These are phyloP conservation scores for Simalia tracyae DNA, from an alignment of 2,797 vertebrate species.

Conservation along the genomic window DNA sequence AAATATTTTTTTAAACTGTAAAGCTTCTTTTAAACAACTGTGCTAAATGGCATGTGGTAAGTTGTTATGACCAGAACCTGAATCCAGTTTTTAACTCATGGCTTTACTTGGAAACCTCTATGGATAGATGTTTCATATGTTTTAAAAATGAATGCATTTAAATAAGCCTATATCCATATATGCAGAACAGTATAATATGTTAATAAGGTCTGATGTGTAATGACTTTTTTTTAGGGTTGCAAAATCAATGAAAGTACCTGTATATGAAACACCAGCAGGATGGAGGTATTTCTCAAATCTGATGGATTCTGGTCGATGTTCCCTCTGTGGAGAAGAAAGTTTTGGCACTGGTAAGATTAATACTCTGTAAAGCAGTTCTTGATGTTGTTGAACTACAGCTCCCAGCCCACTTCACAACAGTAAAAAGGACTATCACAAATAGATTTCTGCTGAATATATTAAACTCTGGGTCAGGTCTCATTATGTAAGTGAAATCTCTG, in stretches of 20 bases:
- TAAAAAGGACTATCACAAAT: background rate
- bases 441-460: background rate
- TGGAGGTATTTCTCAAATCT: conserved; percentile 98
- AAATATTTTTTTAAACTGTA: background rate
- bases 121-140: background rate
- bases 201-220: conserved; percentile 32
- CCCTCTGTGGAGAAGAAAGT: conserved; percentile 97
- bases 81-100: background rate
- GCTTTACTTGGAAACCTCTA: background rate
- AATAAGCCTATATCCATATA: background rate
- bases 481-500: background rate
- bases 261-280: conserved; percentile 95
- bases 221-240: conserved; percentile 85
- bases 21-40: background rate
- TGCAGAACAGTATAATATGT: background rate
- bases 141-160: background rate
- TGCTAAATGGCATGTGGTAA: background rate
- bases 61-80: background rate
- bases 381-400: background rate
- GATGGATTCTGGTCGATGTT: conserved; percentile 97
- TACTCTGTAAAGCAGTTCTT: background rate
- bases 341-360: conserved; percentile 89
- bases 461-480: conserved; percentile 16
- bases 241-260: conserved; percentile 92
- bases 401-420: background rate